Percentiles rank a stretch among this genome's conserved stretches.
Conservation (phyloP, 2,113 vertebrate species). For the Rhipidura dahli region DNA sequence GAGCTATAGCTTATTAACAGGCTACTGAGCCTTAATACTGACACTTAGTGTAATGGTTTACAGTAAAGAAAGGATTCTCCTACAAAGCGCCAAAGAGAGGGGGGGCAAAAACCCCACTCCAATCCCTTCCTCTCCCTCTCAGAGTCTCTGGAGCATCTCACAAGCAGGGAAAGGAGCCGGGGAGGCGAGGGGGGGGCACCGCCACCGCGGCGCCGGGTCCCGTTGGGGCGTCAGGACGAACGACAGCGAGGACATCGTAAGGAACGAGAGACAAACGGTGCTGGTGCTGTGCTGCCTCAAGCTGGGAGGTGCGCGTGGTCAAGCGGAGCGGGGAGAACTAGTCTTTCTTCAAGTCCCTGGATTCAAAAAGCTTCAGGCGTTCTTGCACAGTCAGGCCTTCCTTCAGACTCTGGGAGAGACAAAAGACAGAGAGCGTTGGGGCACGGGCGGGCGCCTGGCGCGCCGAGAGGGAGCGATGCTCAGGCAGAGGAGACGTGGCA, state of each 20-base stretch:
- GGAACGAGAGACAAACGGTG: conserved; percentile 55
- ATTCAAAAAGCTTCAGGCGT: conserved; percentile 96
- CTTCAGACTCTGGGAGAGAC: conserved; percentile 88
- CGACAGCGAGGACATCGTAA: conserved; percentile 38
- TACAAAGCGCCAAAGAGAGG: background rate
- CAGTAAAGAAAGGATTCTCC: conserved; percentile 44
- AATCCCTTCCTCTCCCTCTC: conserved; percentile 20
- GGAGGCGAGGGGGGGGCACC: background rate
- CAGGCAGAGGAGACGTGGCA: background rate
- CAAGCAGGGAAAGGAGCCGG: conserved; percentile 29
- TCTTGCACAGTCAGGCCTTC: conserved; percentile 97
- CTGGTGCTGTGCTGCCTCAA: conserved; percentile 67
- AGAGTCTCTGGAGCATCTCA: conserved; percentile 41
- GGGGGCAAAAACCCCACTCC: background rate
- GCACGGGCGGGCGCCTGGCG: accelerated
- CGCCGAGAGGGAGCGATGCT: background rate
- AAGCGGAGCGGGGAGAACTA: conserved; percentile 73
- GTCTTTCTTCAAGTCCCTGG: conserved; percentile 93
- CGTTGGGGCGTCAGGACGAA: conserved; percentile 40
- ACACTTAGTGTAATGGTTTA: conserved; percentile 66
- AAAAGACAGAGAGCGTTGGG: conserved; percentile 22
- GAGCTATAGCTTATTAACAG: conserved; percentile 79
- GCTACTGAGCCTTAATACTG: conserved; percentile 82
- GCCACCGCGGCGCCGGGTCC: conserved; percentile 10
- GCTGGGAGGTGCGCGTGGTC: conserved; percentile 65